phyloP scores from a whole-genome alignment of 2,113 vertebrate species.

The Struthidea cinerea region DNA sequence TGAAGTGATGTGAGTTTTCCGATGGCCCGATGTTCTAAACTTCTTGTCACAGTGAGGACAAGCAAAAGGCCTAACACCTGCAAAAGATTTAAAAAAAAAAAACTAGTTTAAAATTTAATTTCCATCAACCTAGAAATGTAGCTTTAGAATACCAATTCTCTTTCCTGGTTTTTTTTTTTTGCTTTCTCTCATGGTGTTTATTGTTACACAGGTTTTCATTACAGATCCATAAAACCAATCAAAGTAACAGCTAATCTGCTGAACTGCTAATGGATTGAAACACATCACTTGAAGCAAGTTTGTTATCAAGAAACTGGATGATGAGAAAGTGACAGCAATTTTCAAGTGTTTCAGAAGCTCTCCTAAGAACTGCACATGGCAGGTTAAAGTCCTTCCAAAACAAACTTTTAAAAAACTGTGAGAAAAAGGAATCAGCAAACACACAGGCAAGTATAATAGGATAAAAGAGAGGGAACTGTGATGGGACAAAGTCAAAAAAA shows the following conservation, averaged over 20 bases:
- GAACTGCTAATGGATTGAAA: neutral
- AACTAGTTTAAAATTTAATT: neutral
- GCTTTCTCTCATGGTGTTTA: neutral
- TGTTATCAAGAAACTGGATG: neutral
- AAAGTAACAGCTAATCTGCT: neutral
- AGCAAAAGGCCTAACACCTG: slow-evolving; percentile 92
- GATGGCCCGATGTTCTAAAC: slow-evolving; percentile 94
- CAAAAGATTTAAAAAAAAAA: neutral
- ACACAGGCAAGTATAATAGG: neutral
- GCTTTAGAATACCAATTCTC: neutral
- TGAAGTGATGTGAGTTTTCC: slow-evolving; percentile 94
- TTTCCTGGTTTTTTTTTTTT: neutral
- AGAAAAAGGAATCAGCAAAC: neutral
- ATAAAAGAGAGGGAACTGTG: neutral
- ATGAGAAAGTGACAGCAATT: neutral
- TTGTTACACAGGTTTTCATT: neutral
- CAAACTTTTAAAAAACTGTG: neutral
- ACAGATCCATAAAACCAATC: neutral
- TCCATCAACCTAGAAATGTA: neutral
- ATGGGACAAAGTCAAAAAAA: neutral
- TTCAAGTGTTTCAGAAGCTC: neutral
- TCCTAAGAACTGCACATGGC: neutral
- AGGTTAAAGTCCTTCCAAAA: neutral
- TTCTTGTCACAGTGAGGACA: slow-evolving; percentile 99
- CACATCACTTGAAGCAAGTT: neutral